Evolutionary conservation across 2,113 vertebrate genomes (phyloP).

Genomic region (Malurus elegans): DNA sequence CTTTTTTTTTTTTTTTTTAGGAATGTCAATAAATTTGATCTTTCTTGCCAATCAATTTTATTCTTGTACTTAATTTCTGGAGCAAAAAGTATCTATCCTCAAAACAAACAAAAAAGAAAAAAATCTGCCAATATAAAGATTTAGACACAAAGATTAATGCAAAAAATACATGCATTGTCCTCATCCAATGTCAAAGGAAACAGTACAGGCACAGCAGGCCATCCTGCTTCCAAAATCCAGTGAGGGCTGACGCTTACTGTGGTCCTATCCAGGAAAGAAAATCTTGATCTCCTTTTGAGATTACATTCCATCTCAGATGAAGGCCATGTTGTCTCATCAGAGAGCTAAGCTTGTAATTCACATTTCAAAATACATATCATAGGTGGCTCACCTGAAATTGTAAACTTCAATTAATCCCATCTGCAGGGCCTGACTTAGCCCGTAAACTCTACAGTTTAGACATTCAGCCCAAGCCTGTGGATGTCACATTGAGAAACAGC

Average conservation of each 20-base stretch:
- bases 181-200: neutral
- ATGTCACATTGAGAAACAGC: neutral
- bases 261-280: neutral
- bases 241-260: neutral
- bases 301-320: neutral
- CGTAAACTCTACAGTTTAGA: neutral
- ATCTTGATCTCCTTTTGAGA: neutral
- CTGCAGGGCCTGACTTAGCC: neutral
- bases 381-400: neutral
- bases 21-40: neutral
- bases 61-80: neutral
- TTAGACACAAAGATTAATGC: neutral
- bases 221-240: neutral
- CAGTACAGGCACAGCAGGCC: fast-evolving
- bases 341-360: neutral
- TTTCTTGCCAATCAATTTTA: neutral
- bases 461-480: neutral
- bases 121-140: neutral
- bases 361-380: neutral
- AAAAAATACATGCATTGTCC: neutral
- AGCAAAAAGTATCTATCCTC: neutral
- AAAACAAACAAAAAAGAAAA: neutral
- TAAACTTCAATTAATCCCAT: neutral
- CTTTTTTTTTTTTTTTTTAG: fast-evolving
- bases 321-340: neutral